These are phyloP conservation scores for Sylvicola fuscatus DNA, from an alignment of 2,888 invertebrate species.

Conservation along the genomic window DNA sequence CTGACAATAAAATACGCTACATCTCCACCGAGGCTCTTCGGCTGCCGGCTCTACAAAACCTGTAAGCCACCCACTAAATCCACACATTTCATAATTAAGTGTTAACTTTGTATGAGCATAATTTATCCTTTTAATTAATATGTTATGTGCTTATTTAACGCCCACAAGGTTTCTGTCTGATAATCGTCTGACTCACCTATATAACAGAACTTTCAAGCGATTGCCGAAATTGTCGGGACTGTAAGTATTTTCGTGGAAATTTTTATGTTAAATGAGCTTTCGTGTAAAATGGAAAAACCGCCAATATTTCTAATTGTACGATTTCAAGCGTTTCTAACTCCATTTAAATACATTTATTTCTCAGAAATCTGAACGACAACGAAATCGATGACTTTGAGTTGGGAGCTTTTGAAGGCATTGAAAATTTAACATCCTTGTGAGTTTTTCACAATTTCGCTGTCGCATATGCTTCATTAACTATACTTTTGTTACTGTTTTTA, in stretches of 20 bases:
- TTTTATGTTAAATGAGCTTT: too few relatives aligned
- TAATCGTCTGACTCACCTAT: slow-evolving; percentile 21
- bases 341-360: slow-evolving; percentile 4
- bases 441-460: slow-evolving; percentile 16
- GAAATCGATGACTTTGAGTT: slow-evolving; percentile 22
- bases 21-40: slow-evolving; percentile 19
- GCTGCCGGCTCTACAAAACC: slow-evolving; percentile 21
- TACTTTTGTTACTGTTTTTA: slow-evolving; percentile 10
- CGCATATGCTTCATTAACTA: too few relatives aligned
- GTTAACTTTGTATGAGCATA: too few relatives aligned
- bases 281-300: too few relatives aligned
- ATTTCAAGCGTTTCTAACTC: neutral
- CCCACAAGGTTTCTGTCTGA: slow-evolving; percentile 27
- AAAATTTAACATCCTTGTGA: slow-evolving; percentile 26
- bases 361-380: slow-evolving; percentile 29
- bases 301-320: too few relatives aligned
- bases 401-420: slow-evolving; percentile 24
- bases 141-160: too few relatives aligned
- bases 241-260: neutral
- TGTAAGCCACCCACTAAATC: slow-evolving; percentile 29
- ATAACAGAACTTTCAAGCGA: slow-evolving; percentile 19
- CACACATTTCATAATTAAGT: slow-evolving; percentile 22
- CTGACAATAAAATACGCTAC: slow-evolving; percentile 22
- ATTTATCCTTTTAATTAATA: too few relatives aligned
- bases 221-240: neutral